Percentiles rank a stretch among this genome's conserved stretches.
Conservation (phyloP, 2,113 vertebrate genomes). For the Sapayoa aenigma region DNA sequence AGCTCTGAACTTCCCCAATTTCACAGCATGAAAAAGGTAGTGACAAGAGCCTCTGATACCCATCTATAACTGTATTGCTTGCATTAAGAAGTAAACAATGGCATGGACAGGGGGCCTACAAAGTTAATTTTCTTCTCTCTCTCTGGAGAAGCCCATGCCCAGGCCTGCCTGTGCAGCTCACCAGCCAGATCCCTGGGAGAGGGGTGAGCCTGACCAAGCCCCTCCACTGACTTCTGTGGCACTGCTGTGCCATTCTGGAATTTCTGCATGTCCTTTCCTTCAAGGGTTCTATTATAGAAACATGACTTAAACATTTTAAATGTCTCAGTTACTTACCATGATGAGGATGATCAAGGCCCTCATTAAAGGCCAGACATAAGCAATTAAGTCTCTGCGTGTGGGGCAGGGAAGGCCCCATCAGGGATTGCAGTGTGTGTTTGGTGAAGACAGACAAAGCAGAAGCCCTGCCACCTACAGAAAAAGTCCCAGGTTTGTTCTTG, state of each 20-base stretch:
- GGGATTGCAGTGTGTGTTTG: not conserved
- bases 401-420: not conserved
- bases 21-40: not conserved
- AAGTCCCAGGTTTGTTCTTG: not conserved
- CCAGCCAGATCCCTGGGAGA: not conserved
- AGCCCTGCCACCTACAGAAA: not conserved
- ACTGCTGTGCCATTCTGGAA: not conserved
- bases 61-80: not conserved
- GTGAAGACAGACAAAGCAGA: not conserved
- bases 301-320: not conserved
- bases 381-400: not conserved
- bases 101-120: not conserved
- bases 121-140: not conserved
- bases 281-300: not conserved
- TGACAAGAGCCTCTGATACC: not conserved
- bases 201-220: not conserved
- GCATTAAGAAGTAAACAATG: not conserved
- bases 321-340: not conserved
- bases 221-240: not conserved
- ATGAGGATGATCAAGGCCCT: slow-evolving; percentile 22
- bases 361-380: slow-evolving; percentile 26
- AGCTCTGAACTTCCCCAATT: not conserved
- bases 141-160: not conserved
- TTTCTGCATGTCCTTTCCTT: not conserved
- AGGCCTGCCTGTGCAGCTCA: not conserved